Percentiles rank a stretch among this genome's conserved stretches.
phyloP scores from a whole-genome alignment of 2,113 vertebrate genomes.

The Nicator chloris region DNA sequence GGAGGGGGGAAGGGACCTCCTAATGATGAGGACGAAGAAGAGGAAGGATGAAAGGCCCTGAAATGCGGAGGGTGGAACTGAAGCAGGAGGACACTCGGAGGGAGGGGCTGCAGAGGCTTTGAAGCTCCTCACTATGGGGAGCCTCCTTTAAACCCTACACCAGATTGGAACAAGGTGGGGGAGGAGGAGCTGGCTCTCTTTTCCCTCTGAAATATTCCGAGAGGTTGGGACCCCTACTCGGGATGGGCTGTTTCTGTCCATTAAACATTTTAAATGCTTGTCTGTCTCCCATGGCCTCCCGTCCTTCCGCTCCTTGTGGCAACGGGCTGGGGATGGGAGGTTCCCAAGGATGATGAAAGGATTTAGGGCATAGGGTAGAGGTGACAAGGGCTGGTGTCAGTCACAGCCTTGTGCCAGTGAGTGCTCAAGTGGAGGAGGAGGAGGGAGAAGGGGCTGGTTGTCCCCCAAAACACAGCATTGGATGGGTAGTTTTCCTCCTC shows the following conservation, averaged over 20 bases:
- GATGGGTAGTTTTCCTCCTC: neutral
- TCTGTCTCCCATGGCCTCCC: neutral
- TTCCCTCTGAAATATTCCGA: neutral
- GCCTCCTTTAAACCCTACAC: constrained; percentile 61
- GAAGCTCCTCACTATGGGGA: constrained; percentile 59
- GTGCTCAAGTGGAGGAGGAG: neutral
- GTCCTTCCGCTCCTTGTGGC: neutral
- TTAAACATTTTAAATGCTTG: neutral
- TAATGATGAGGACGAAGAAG: constrained; percentile 60
- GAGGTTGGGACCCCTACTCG: neutral
- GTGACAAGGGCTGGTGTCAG: neutral
- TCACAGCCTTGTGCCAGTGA: neutral
- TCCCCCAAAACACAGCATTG: neutral
- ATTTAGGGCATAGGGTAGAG: neutral
- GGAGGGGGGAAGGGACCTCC: constrained; percentile 40
- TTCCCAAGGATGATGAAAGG: neutral
- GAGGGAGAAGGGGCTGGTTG: neutral
- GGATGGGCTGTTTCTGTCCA: neutral
- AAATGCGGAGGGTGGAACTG: constrained; percentile 53
- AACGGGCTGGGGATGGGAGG: neutral
- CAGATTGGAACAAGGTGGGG: constrained; percentile 48
- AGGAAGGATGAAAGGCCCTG: constrained; percentile 63
- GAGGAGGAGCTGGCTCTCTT: constrained; percentile 1
- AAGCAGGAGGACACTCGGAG: constrained; percentile 52
- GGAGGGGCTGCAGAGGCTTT: constrained; percentile 53